Conservation (phyloP, 2,113 vertebrate genomes). For the Etheostoma spectabile region DNA sequence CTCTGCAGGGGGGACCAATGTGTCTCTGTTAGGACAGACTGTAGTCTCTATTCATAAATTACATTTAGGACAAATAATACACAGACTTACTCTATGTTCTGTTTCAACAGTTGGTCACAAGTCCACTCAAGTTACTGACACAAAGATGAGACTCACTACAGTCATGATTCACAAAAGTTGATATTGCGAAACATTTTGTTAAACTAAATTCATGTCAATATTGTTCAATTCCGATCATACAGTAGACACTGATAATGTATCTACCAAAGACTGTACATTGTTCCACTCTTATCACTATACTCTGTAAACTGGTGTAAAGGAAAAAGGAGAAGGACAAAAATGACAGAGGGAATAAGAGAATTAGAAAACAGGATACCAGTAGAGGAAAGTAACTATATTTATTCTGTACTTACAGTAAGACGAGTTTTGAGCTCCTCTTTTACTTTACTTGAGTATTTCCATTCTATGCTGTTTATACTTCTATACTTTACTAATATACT, state of each 20-base stretch:
- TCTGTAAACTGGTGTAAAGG: not conserved
- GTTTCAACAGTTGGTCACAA: not conserved
- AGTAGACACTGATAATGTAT: not conserved
- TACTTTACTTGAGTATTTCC: too few species aligned
- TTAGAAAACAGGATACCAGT: not conserved
- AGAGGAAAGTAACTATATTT: too few species aligned
- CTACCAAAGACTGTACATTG: not conserved
- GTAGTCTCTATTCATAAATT: not conserved
- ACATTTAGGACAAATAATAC: not conserved
- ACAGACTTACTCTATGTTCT: not conserved
- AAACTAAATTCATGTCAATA: not conserved
- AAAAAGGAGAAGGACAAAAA: not conserved
- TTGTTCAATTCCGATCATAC: not conserved
- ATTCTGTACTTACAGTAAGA: too few species aligned
- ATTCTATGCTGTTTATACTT: too few species aligned
- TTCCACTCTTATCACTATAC: not conserved
- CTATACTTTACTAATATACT: too few species aligned
- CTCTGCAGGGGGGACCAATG: not conserved
- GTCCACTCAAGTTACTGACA: too few species aligned
- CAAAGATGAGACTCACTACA: too few species aligned
- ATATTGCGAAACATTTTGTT: not conserved
- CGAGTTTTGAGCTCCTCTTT: too few species aligned
- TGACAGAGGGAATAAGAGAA: not conserved
- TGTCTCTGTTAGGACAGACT: not conserved
- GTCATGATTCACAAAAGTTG: not conserved